Conservation (phyloP, 2,888 invertebrate species). For the Macrophya alboannulata region DNA sequence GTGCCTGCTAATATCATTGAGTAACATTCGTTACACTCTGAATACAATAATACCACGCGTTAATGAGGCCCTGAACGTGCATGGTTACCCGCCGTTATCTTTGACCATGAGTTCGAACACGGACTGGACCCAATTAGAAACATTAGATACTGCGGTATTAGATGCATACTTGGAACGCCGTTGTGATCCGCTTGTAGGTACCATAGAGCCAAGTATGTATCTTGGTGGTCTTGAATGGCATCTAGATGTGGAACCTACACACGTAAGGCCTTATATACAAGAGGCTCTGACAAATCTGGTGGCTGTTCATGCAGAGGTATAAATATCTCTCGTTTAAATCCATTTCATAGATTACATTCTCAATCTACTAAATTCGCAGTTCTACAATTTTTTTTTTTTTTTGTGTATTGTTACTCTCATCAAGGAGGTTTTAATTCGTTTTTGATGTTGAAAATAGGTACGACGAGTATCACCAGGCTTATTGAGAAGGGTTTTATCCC, state of each 20-base stretch:
- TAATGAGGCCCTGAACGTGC: slow-evolving; percentile 84
- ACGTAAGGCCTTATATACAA: slow-evolving; percentile 93
- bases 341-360: background rate
- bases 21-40: slow-evolving; percentile 94
- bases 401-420: background rate
- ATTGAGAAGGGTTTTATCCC: slow-evolving; percentile 87
- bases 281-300: slow-evolving; percentile 92
- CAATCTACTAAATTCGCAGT: background rate
- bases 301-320: slow-evolving; percentile 89
- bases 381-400: background rate
- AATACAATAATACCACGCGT: slow-evolving; percentile 88
- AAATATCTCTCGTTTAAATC: slow-evolving; percentile 45
- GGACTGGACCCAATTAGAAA: slow-evolving; percentile 84
- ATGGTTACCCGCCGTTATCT: slow-evolving; percentile 86
- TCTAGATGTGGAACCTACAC: slow-evolving; percentile 87
- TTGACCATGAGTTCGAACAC: slow-evolving; percentile 76
- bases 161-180: slow-evolving; percentile 94
- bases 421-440: slow-evolving; percentile 33
- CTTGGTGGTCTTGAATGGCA: slow-evolving; percentile 94
- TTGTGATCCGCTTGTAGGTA: slow-evolving; percentile 96
- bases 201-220: slow-evolving; percentile 98
- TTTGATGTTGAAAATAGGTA: slow-evolving; percentile 81
- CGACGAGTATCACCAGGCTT: slow-evolving; percentile 90
- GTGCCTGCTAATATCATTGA: slow-evolving; percentile 91
- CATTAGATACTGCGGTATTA: slow-evolving; percentile 85